These are phyloP conservation scores for Anagrus nilaparvatae DNA, from an alignment of 1,140 invertebrate genomes.

Conservation along the genomic window DNA sequence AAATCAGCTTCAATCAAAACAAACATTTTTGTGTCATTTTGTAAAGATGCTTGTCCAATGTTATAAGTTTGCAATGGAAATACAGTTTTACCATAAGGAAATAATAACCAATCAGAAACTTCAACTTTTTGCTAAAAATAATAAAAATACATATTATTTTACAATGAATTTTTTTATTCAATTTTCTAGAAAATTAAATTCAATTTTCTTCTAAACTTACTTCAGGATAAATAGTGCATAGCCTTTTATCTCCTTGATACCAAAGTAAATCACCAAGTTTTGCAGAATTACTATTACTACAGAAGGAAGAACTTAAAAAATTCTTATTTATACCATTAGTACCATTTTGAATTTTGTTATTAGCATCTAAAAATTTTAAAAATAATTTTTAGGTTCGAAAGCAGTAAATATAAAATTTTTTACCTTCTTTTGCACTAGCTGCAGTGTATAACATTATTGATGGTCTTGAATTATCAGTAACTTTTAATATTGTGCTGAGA, in stretches of 20 bases:
- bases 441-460: constrained; percentile 37
- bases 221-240: constrained; percentile 44
- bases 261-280: constrained; percentile 46
- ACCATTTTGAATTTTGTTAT: constrained; percentile 14
- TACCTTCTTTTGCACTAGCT: constrained; percentile 34
- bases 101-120: constrained; percentile 44
- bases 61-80: constrained; percentile 42
- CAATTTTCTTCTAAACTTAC: constrained; percentile 22
- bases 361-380: constrained; percentile 23
- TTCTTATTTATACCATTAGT: constrained; percentile 17
- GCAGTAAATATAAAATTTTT: constrained; percentile 15
- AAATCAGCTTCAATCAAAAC: constrained; percentile 43
- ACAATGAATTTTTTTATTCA: constrained; percentile 21
- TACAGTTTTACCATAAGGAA: constrained; percentile 37
- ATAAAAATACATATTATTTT: constrained; percentile 20
- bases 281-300: constrained; percentile 41
- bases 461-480: constrained; percentile 20
- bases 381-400: constrained; percentile 11
- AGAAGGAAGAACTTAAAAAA: constrained; percentile 41
- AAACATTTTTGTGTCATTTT: constrained; percentile 33
- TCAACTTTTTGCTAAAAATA: constrained; percentile 37
- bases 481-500: constrained; percentile 23
- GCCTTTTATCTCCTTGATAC: constrained; percentile 40
- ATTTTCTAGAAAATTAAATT: constrained; percentile 10
- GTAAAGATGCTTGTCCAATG: constrained; percentile 17